These are phyloP conservation scores for Drosophila persimilis DNA, from an alignment of 1,140 invertebrate species.

Conservation along the genomic window DNA sequence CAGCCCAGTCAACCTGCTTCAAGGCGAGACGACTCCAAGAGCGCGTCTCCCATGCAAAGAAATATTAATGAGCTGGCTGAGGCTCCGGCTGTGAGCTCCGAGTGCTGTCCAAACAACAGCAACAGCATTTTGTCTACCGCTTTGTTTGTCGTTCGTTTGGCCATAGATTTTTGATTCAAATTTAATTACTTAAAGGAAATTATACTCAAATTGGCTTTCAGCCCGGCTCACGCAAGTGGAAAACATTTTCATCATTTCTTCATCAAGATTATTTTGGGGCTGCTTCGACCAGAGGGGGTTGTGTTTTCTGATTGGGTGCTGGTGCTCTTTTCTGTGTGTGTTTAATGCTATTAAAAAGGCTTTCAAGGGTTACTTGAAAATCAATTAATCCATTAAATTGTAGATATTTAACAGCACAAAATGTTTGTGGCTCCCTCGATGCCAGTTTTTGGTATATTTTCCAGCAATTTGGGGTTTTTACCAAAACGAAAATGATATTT, in stretches of 20 bases:
- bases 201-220: slow-evolving; percentile 48
- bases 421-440: slow-evolving; percentile 30
- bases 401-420: slow-evolving; percentile 39
- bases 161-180: slow-evolving; percentile 51
- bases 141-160: background rate
- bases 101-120: slow-evolving; percentile 40
- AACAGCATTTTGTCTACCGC: slow-evolving; percentile 31
- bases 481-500: slow-evolving; percentile 8
- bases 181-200: slow-evolving; percentile 54
- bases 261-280: slow-evolving; percentile 45
- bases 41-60: slow-evolving; percentile 40
- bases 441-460: slow-evolving; percentile 4
- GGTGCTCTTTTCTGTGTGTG: slow-evolving; percentile 23
- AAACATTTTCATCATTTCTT: slow-evolving; percentile 41
- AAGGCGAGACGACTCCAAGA: slow-evolving; percentile 33
- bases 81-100: background rate
- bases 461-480: slow-evolving; percentile 9
- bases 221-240: slow-evolving; percentile 45
- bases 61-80: slow-evolving; percentile 46
- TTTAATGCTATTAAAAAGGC: slow-evolving; percentile 46
- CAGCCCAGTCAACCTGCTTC: slow-evolving; percentile 34
- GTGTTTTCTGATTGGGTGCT: slow-evolving; percentile 14
- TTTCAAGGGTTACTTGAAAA: slow-evolving; percentile 41
- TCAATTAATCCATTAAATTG: slow-evolving; percentile 49
- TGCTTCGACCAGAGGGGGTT: slow-evolving; percentile 5